Percentiles rank a stretch among this genome's conserved stretches.
phyloP scores from a whole-genome alignment of 1,140 invertebrate species.

The Macrobrachium nipponense region DNA sequence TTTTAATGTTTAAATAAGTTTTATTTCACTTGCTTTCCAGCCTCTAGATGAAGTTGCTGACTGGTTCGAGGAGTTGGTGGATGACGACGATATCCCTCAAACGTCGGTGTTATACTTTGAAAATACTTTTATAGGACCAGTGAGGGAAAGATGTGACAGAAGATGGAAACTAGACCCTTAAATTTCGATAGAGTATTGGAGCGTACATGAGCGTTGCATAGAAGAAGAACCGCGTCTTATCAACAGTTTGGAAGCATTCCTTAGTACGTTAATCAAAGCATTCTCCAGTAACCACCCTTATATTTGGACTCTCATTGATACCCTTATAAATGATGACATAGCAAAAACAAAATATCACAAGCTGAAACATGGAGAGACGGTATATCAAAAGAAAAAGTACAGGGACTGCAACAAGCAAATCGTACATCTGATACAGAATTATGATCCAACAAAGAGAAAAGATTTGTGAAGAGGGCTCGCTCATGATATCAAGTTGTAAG shows the following conservation, averaged over 20 bases:
- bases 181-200: neutral
- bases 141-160: neutral
- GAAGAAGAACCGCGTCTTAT: neutral
- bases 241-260: constrained; percentile 15
- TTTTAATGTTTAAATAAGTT: constrained; percentile 5
- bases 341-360: too few relatives aligned
- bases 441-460: too few relatives aligned
- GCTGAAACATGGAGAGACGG: too few relatives aligned
- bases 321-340: neutral
- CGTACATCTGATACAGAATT: too few relatives aligned
- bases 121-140: neutral
- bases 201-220: neutral
- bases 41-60: neutral
- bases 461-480: too few relatives aligned
- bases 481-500: too few relatives aligned
- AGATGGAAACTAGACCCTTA: neutral
- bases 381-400: too few relatives aligned
- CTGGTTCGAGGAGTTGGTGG: constrained; percentile 13
- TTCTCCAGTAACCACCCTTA: too few relatives aligned
- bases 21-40: neutral
- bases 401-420: too few relatives aligned
- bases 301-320: neutral
- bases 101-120: neutral
- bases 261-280: constrained; percentile 1
- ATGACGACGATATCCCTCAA: constrained; percentile 16